Base-by-base conservation (phyloP, 2,113 vertebrate species). In the Sarotherodon lohbergeri region DNA sequence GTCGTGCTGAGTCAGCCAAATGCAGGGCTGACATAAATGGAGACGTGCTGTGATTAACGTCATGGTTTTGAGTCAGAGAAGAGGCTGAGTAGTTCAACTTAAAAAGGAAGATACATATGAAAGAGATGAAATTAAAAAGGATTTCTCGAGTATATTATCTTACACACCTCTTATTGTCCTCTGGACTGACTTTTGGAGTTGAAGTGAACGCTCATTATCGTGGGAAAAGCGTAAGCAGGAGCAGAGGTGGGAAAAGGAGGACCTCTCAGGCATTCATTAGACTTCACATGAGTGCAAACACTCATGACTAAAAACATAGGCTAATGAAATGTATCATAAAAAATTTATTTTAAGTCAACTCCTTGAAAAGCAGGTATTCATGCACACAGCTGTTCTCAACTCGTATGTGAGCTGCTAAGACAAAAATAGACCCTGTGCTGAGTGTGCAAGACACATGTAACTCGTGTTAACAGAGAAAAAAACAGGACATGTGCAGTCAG, bases 41-140 rank as follows among this genome's bases (percentile, higher is more conserved):
- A 85, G 82, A 9, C 57, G 56, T 46, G 85, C 87, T 81, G 87
- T 90, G 87, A 94, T 93, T 93, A 92, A 92, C 91, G 85, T 86
- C 14, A 11, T 89, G 39, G 80, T 73, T 88, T 76, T 52, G 76
- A 90, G 84, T 93, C 88, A 87, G 68, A 82, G 24, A 66, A 56
- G 50, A 89, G 55, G 24, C 52, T 12, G 24, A 81, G 90, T 66
- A 71, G 50, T 91, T 91, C 81, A 81, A 93, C 83, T 52, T 80
- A 46, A 22, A 17, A 34, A 11, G 27, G 82, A 80, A 34, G 17
- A 61, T 36, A 17, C 8, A 14, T 22, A n/a, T 2, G n/a, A 81
- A 46, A 57, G 24, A 39, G 22, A 61, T 11, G 11, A 76, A 88
- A 80, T 5, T n/a, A 80, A 71, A 14, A 43, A 71, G 7, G 66